A percentile compares a stretch with the other conserved stretches of the same genome.
Evolutionary conservation across 2,113 vertebrate species (phyloP).

Genomic region (Silurus asotus): DNA sequence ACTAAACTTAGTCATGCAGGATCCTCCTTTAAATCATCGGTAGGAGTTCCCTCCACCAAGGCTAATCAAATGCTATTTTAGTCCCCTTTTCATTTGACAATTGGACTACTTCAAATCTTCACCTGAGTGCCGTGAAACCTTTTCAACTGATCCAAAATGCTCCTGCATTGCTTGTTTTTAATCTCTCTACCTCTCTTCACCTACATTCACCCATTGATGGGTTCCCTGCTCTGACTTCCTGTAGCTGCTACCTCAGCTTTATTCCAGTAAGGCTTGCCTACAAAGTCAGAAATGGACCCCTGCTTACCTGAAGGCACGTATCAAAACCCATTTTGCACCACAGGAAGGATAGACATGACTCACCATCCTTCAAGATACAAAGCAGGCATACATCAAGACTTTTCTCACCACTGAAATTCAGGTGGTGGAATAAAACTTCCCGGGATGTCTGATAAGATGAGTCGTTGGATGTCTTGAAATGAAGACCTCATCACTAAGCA

Average conservation of each 20-base stretch:
- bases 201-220: background rate
- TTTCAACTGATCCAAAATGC: background rate
- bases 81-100: background rate
- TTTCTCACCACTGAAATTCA: background rate
- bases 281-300: background rate
- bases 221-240: background rate
- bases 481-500: background rate
- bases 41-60: background rate
- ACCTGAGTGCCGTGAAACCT: background rate
- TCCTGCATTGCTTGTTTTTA: background rate
- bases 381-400: background rate
- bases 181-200: background rate
- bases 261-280: background rate
- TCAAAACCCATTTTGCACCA: background rate
- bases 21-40: background rate
- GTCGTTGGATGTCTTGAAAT: background rate
- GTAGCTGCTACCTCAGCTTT: background rate
- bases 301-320: background rate
- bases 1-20: background rate
- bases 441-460: background rate
- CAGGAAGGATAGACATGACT: background rate
- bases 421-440: background rate
- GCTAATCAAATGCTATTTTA: too few species aligned
- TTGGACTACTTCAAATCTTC: background rate
- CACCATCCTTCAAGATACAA: background rate